Evolutionary conservation across 1,140 invertebrate genomes (phyloP).

Genomic region (Augochlora pura): DNA sequence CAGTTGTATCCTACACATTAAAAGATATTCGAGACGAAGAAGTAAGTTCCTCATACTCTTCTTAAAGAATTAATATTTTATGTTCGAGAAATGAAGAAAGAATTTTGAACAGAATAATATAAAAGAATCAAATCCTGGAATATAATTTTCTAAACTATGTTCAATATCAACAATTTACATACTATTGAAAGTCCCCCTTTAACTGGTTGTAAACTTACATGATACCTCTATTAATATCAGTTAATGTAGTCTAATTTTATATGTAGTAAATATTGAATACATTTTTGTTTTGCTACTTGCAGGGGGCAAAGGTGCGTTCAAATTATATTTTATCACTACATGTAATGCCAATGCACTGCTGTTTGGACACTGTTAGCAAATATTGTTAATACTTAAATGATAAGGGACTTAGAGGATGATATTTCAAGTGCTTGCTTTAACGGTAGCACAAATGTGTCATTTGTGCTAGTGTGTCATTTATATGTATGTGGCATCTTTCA

Average conservation of each 20-base stretch:
- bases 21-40: conserved; percentile 99
- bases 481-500: conserved; percentile 43
- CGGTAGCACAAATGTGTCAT: conserved; percentile 49
- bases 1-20: conserved; percentile 98
- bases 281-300: conserved; percentile 82
- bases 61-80: background rate
- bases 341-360: conserved; percentile 60
- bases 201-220: conserved; percentile 51
- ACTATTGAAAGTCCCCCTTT: conserved; percentile 66
- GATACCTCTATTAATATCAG: conserved; percentile 52
- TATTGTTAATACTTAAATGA: conserved; percentile 25
- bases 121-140: conserved; percentile 7
- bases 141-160: background rate
- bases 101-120: conserved; percentile 1
- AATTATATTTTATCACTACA: conserved; percentile 73
- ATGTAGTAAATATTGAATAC: conserved; percentile 73
- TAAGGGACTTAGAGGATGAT: conserved; percentile 25
- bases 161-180: conserved; percentile 8
- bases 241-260: conserved; percentile 65
- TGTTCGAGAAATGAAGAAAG: conserved; percentile 4
- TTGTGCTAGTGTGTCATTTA: conserved; percentile 33
- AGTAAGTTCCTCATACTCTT: conserved; percentile 82
- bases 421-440: conserved; percentile 49
- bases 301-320: conserved; percentile 85
- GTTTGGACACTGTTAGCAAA: conserved; percentile 43